Percentiles rank a stretch among this genome's conserved stretches.
Evolutionary conservation across 2,888 invertebrate genomes (phyloP).

Genomic region (Macrosiphum euphorbiae): DNA sequence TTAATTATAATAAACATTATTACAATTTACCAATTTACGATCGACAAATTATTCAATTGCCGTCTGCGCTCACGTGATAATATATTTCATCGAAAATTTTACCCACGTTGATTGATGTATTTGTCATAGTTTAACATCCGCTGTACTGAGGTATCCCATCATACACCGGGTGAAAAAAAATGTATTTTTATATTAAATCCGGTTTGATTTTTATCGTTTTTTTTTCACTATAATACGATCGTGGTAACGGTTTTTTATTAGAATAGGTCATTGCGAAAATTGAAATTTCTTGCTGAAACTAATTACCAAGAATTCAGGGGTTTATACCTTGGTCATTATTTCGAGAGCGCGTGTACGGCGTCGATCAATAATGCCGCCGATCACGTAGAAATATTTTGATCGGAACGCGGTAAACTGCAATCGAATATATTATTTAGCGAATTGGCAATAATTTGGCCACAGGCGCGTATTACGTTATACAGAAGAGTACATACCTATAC

Average conservation of each 20-base stretch:
- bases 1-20: background rate
- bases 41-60: background rate
- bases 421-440: background rate
- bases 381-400: slow-evolving; percentile 1
- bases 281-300: slow-evolving; percentile 13
- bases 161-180: background rate
- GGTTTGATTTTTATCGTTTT: slow-evolving; percentile 44
- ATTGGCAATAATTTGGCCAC: background rate
- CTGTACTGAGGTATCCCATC: background rate
- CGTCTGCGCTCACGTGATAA: background rate
- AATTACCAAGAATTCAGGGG: slow-evolving; percentile 30
- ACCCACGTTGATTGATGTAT: background rate
- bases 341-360: background rate
- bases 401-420: slow-evolving; percentile 4
- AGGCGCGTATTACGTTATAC: background rate
- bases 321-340: background rate
- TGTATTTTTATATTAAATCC: slow-evolving; percentile 37
- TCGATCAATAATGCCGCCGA: background rate
- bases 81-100: background rate
- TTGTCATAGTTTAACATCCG: background rate
- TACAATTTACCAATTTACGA: background rate
- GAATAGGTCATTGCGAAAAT: slow-evolving; percentile 48
- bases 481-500: background rate
- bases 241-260: slow-evolving; percentile 42
- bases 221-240: background rate